Conservation (phyloP, 2,113 vertebrate species). For the Sus scrofa region T2T-Sscrofa CM000815.6:118886001-118886500, state of each 20-base stretch:
- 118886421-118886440: neutral
- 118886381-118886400: neutral
- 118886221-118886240: neutral
- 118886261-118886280: neutral
- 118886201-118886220: neutral
- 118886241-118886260: neutral
- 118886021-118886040: too few species aligned
- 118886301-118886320: neutral
- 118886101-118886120: neutral
- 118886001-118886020: too few species aligned
- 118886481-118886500: neutral
- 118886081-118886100: slow-evolving; percentile 1
- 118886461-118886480: accelerated
- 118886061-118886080: neutral
- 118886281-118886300: neutral
- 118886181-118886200: neutral
- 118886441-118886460: neutral
- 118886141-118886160: neutral
- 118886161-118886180: neutral
- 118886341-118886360: neutral
- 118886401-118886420: neutral
- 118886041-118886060: neutral
- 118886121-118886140: neutral
- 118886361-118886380: neutral
- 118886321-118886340: neutral